phyloP scores from a whole-genome alignment of 2,113 vertebrate genomes.

The Epinephelus fuscoguttatus region DNA sequence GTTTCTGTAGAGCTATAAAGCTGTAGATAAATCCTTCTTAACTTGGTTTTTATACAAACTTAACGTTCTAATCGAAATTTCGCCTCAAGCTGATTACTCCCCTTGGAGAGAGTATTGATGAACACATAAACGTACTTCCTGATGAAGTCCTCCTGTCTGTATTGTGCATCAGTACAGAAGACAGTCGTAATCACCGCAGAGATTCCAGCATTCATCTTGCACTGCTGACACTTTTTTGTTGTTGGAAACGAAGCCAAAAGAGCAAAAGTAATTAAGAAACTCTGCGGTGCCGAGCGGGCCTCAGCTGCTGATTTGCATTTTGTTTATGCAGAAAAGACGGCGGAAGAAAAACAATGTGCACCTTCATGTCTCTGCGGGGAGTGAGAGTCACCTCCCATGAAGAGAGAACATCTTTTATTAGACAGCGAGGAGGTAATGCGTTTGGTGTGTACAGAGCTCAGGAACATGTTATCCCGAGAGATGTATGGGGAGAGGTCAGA shows the following conservation, averaged over 20 bases:
- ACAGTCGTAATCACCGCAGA: background rate
- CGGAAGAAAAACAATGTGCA: conserved; percentile 14
- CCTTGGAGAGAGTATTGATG: background rate
- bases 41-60: background rate
- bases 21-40: conserved; percentile 4
- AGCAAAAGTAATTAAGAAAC: conserved; percentile 32
- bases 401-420: conserved; percentile 10
- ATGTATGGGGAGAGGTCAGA: background rate
- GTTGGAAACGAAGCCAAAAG: conserved; percentile 10
- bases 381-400: background rate
- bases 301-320: conserved; percentile 35
- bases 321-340: conserved; percentile 20
- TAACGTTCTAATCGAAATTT: background rate
- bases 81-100: background rate
- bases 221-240: background rate
- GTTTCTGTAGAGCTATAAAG: background rate
- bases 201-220: background rate
- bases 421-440: background rate
- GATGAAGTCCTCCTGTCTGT: conserved; percentile 1
- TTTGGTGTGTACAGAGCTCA: background rate
- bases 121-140: background rate
- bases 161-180: background rate
- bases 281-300: background rate
- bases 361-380: conserved; percentile 1
- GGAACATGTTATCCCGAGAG: background rate